phyloP scores from a whole-genome alignment of 2,797 vertebrate genomes.

The Anisognathus igniventris region DNA sequence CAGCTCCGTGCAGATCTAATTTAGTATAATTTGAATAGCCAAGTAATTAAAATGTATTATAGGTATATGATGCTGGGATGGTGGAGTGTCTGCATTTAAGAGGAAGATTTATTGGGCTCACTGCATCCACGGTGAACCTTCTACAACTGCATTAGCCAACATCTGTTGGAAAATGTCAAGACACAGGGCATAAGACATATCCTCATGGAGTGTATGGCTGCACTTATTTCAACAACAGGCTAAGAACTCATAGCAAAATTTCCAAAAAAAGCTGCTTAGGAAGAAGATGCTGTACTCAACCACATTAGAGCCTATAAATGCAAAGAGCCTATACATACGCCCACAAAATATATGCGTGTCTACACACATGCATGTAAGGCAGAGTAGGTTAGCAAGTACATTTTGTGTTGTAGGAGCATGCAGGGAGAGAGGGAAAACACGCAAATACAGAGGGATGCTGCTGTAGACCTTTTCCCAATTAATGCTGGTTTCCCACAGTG shows the following conservation, averaged over 20 bases:
- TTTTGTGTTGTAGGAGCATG: not conserved
- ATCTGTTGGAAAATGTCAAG: conserved; percentile 72
- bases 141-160: conserved; percentile 73
- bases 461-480: conserved; percentile 48
- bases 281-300: not conserved
- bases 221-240: not conserved
- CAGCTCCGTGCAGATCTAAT: conserved; percentile 69
- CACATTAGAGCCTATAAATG: not conserved
- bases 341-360: rapidly evolving
- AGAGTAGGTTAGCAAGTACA: not conserved
- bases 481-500: conserved; percentile 54
- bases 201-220: not conserved
- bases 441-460: not conserved
- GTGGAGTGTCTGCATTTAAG: conserved; percentile 75
- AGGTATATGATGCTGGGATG: conserved; percentile 74
- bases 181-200: conserved; percentile 30
- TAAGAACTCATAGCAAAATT: not conserved
- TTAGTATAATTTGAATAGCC: conserved; percentile 74
- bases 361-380: not conserved
- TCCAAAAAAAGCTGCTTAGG: conserved; percentile 19
- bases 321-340: rapidly evolving
- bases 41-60: conserved; percentile 83
- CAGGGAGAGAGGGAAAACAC: not conserved
- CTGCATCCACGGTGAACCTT: conserved; percentile 72
- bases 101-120: conserved; percentile 78